Percentiles rank a stretch among this genome's conserved stretches.
Conservation (phyloP, 2,888 invertebrate species). For the Bhutanitis thaidina region DNA sequence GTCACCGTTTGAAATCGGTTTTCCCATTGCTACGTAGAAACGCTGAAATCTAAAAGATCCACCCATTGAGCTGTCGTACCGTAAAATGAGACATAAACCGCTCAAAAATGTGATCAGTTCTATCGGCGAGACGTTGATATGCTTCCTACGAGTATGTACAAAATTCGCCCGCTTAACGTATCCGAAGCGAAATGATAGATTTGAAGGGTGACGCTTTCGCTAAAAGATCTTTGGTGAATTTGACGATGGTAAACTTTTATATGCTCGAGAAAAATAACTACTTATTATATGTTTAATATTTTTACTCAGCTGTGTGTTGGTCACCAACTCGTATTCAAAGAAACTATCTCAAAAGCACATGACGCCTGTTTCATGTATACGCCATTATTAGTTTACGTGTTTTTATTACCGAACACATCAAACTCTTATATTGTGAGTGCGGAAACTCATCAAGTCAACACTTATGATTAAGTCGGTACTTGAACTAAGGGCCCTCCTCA, state of each 20-base stretch:
- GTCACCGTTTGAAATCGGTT: constrained; percentile 62
- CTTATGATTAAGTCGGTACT: constrained; percentile 69
- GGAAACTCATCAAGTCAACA: constrained; percentile 51
- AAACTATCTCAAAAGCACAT: no score
- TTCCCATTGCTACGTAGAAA: constrained; percentile 35
- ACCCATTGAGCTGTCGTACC: constrained; percentile 52
- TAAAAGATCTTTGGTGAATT: constrained; percentile 9
- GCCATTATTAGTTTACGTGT: neutral
- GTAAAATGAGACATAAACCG: constrained; percentile 70
- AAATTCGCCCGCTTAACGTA: constrained; percentile 30
- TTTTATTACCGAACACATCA: neutral
- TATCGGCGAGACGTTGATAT: constrained; percentile 32
- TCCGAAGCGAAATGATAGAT: constrained; percentile 31
- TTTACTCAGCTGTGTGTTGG: neutral
- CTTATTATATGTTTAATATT: neutral
- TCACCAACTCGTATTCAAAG: neutral
- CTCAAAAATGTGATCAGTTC: constrained; percentile 61
- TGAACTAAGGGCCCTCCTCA: constrained; percentile 49
- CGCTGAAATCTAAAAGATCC: constrained; percentile 37
- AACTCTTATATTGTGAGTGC: constrained; percentile 26
- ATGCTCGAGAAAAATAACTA: neutral
- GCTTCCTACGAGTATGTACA: constrained; percentile 27
- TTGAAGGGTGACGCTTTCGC: constrained; percentile 21
- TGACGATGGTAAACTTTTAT: neutral
- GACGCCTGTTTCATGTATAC: no score